Base-by-base conservation (phyloP, 2,888 invertebrate species). In the Matsumyia berberina region DNA sequence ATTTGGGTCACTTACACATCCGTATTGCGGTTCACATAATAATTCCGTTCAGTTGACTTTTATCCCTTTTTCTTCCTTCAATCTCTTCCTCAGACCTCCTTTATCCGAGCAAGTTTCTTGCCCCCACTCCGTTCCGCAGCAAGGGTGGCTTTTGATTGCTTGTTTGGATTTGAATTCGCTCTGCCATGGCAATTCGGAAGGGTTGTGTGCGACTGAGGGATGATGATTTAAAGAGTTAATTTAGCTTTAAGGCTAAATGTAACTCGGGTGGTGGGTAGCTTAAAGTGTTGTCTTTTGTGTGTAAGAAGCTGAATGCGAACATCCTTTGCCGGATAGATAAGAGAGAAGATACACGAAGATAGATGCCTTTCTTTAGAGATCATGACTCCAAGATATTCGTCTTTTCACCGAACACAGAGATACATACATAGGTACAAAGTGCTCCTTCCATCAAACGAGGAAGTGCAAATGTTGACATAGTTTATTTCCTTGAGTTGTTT, bases 1-100 rank as follows among this genome's bases (percentile, higher is more conserved):
- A 85, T 85, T 85, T 85, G 80, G 79, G 85, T 85, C 85, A 85
- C 79, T 85, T 85, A 85, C 80, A 85, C 74, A 85, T 85, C 85
- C 85, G 69, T 80, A 85, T 74, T 85, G 85, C 74, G 85, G 85
- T 85, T 80, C 80, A 85, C 70, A 85, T 85, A 80, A 85, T 85
- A 85, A 85, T 85, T 79, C 70, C 80, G 74, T 85, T 79, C 85
- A 70, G 79, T 85, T 85, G 85, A 74, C 85, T 80, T 76, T 85
- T 80, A 80, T 79, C 35, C 70, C 33, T 51, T 74, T 79, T 62
- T 51, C 33, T 55, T 33, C 60, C 42, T 77, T 77, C 77, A 64
- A 76, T 70, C 51, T 70, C 62, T 58, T 60, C 31, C 69, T 57
- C 78, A 33, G 64, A 64, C 79, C 62, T 69, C 69, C 73, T 69